Conservation (phyloP, 2,113 vertebrate species). For the Larimichthys crocea region DNA sequence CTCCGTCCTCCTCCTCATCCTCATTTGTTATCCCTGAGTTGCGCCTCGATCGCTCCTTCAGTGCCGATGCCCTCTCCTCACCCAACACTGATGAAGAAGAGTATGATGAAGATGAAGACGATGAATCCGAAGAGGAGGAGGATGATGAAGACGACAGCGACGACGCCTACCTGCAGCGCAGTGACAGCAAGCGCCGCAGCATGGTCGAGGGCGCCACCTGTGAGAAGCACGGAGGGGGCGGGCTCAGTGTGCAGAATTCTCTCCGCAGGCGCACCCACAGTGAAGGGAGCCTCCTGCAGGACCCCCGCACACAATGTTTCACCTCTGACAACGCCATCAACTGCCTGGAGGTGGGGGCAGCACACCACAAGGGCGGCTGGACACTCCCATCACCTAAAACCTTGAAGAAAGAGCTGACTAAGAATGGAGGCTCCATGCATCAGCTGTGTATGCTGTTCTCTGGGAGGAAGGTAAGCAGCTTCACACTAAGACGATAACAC, state of each 20-base stretch:
- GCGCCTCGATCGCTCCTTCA: conserved; percentile 90
- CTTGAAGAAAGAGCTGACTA: conserved; percentile 93
- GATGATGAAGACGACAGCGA: conserved; percentile 88
- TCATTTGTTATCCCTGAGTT: conserved; percentile 92
- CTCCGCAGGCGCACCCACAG: conserved; percentile 95
- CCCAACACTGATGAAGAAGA: conserved; percentile 85
- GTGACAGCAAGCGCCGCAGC: conserved; percentile 90
- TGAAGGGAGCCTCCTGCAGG: conserved; percentile 95
- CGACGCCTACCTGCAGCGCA: conserved; percentile 86
- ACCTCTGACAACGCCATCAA: conserved; percentile 95
- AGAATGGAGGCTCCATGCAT: conserved; percentile 94
- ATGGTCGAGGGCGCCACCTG: conserved; percentile 90
- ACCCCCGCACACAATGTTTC: conserved; percentile 89
- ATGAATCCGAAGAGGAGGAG: conserved; percentile 86
- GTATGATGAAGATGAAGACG: conserved; percentile 85
- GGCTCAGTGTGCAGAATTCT: conserved; percentile 91
- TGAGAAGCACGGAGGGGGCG: conserved; percentile 85
- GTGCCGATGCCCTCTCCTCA: conserved; percentile 81
- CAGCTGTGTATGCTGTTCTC: conserved; percentile 95
- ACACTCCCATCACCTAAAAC: conserved; percentile 91
- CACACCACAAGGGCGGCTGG: conserved; percentile 82
- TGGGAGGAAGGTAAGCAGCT: conserved; percentile 89
- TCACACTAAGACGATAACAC: background rate
- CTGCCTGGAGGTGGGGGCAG: conserved; percentile 84
- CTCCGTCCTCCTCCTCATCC: conserved; percentile 82